These are phyloP conservation scores for Dipodomys ordii DNA, from an alignment of 2,113 vertebrate species.

Conservation along the genomic window DNA sequence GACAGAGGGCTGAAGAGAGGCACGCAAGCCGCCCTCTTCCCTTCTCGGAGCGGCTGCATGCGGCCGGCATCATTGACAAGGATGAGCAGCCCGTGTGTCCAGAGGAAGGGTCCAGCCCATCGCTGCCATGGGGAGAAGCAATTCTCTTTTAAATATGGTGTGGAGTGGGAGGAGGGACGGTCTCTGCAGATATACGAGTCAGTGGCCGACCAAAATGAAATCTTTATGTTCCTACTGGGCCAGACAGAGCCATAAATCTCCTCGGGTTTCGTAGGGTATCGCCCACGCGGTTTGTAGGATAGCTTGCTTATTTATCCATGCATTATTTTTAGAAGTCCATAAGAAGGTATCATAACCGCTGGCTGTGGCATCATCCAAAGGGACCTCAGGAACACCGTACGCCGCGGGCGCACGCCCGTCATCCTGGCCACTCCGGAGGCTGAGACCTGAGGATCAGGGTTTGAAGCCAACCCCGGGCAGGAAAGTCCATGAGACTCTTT, in stretches of 20 bases:
- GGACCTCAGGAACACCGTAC: too few relatives aligned
- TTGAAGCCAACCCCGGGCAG: too few relatives aligned
- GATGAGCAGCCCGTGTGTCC: neutral
- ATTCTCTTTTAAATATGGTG: conserved; percentile 61
- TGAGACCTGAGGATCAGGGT: too few relatives aligned
- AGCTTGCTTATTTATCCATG: conserved; percentile 9
- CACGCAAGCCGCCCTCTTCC: neutral
- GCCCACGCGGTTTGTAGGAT: conserved; percentile 27
- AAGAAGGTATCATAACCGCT: neutral
- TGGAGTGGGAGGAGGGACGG: neutral
- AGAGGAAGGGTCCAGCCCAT: conserved; percentile 50
- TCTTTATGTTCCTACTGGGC: neutral
- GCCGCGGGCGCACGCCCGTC: too few relatives aligned
- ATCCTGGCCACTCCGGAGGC: too few relatives aligned
- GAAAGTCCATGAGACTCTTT: too few relatives aligned
- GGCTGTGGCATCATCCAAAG: neutral
- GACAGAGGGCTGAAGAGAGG: too few relatives aligned
- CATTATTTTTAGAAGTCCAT: neutral
- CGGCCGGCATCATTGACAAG: conserved; percentile 50
- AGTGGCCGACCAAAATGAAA: conserved; percentile 48
- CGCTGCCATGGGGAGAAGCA: conserved; percentile 56
- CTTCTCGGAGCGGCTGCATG: conserved; percentile 37
- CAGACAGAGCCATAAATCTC: conserved; percentile 30
- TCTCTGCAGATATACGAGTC: conserved; percentile 28
- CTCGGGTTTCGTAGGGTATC: neutral